Evolutionary conservation across 1,140 invertebrate genomes (phyloP).

Genomic region (Drosophila willistoni): DNA sequence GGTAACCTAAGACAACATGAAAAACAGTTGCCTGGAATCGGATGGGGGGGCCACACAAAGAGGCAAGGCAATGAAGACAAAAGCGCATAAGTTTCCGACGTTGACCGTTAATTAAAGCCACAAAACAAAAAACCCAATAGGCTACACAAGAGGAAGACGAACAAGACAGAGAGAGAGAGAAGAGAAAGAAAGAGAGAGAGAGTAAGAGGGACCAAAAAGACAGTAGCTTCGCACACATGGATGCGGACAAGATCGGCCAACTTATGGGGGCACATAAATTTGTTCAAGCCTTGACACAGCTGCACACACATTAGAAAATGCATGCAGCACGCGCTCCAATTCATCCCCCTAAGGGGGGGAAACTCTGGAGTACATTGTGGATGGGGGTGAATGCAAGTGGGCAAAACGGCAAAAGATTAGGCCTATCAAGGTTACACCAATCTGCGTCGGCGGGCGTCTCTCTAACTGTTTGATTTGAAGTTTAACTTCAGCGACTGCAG

Average conservation of each 20-base stretch:
- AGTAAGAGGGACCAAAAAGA: constrained; percentile 14
- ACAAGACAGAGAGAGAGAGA: background rate
- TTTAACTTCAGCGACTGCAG: constrained; percentile 23
- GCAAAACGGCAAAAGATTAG: constrained; percentile 24
- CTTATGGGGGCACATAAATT: constrained; percentile 60
- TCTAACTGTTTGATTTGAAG: constrained; percentile 72
- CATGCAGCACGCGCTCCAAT: constrained; percentile 63
- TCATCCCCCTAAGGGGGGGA: constrained; percentile 20
- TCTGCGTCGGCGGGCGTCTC: constrained; percentile 70
- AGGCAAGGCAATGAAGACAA: constrained; percentile 53
- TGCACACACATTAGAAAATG: constrained; percentile 53
- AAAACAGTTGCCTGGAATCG: constrained; percentile 45
- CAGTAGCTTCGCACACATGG: constrained; percentile 38
- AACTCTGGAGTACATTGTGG: constrained; percentile 11
- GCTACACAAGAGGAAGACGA: background rate
- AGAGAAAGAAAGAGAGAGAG: background rate
- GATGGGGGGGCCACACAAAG: constrained; percentile 42
- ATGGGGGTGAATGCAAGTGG: background rate
- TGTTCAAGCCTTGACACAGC: constrained; percentile 71
- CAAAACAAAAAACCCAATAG: constrained; percentile 32
- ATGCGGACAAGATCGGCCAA: constrained; percentile 17
- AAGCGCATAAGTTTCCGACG: constrained; percentile 73
- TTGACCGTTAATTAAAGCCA: constrained; percentile 79
- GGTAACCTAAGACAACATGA: constrained; percentile 71
- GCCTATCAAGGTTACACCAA: constrained; percentile 71